Evolutionary conservation across 2,888 invertebrate species (phyloP), one percentile per base, ranked within the genome.

Genomic region (Dioctria linearis): DNA sequence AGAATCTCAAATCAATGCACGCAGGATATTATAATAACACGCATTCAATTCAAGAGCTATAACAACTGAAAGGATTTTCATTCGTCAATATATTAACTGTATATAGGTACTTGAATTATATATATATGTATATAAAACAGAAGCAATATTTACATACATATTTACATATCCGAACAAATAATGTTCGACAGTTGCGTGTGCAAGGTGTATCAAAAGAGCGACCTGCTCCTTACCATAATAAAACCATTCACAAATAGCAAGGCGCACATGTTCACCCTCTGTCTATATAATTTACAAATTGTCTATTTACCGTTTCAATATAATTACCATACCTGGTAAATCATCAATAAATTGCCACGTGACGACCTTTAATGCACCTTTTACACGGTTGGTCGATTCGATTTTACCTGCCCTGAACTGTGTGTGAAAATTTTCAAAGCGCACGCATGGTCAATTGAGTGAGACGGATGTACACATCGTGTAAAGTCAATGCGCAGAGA

Each of bases 231-330:
- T 76, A 42, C 80, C 75, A 75, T 78, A 80, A 80, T 69, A 78
- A 80, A 86, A 87, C 87, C 87, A 86, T 86, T 86, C 85, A 85
- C 86, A 86, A 86, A 86, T 49, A 25, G 69, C 59, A 82, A 71
- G 73, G 81, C 63, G 69, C 46, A 63, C 81, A 71, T 76, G 78
- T 39, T 66, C 80, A 79, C 80, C 82, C 79, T 73, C 46, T 71
- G 67, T 80, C 80, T 82, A 82, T 82, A 80, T 82, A 82, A 82
- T 82, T 82, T 82, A 61, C 82, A 82, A 82, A 82, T 82, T 80
- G 76, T 54, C 69, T 82, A 82, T 82, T 82, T 82, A 82, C 82
- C 79, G 71, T 82, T 82, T 80, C 71, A 80, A 80, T 82, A 25
- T 25, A 82, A 82, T 82, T 82, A 76, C 80, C 79, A 49, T 80